A percentile compares a stretch with the other conserved stretches of the same genome.
Conservation (phyloP, 2,113 vertebrate genomes). For the Tricholaema leucomelas region DNA sequence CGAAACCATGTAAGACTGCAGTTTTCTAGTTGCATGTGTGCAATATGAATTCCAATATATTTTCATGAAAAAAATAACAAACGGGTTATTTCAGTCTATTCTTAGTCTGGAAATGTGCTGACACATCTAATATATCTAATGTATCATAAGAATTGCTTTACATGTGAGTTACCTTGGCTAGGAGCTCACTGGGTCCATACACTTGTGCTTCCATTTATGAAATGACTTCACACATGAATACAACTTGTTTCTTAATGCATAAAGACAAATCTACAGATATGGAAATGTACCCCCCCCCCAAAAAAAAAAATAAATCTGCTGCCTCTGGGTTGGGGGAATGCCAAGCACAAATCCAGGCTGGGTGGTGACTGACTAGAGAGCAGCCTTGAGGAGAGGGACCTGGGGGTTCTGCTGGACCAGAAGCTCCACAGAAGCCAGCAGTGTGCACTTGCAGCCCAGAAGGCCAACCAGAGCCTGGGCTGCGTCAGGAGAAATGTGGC, state of each 20-base stretch:
- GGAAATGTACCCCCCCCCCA: neutral
- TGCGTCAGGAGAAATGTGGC: too few species aligned
- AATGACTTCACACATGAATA: neutral
- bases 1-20: slow-evolving; percentile 12
- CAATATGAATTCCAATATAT: slow-evolving; percentile 3
- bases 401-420: too few species aligned
- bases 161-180: slow-evolving; percentile 41
- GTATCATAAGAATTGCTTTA: slow-evolving; percentile 15
- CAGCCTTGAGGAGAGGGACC: too few species aligned
- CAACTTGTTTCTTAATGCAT: neutral
- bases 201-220: neutral
- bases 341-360: too few species aligned
- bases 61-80: neutral
- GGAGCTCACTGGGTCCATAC: neutral
- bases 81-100: neutral
- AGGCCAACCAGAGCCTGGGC: too few species aligned
- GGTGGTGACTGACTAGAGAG: too few species aligned
- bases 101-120: slow-evolving; percentile 50
- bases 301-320: neutral
- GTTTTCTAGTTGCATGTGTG: slow-evolving; percentile 46
- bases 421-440: too few species aligned
- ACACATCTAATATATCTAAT: slow-evolving; percentile 23
- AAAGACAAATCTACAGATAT: neutral
- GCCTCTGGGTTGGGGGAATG: too few species aligned
- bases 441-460: too few species aligned